Conservation (phyloP, 2,113 vertebrate genomes). For the Cyprinus carpio region DNA sequence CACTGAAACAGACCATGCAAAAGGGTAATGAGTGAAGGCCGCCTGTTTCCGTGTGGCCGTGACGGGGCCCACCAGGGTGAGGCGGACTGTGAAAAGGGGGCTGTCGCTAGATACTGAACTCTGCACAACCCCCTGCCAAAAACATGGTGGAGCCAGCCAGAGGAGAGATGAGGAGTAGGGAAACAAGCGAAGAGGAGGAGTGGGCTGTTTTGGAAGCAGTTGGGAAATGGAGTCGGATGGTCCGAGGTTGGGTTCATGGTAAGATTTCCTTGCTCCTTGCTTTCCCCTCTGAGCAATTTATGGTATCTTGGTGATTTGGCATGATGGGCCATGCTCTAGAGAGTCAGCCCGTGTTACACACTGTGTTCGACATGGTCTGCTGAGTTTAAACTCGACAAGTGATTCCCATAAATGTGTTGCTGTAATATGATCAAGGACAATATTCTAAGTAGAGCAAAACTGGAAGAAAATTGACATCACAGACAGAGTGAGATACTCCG, state of each 20-base stretch:
- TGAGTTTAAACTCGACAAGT: constrained; percentile 65
- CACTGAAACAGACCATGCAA: neutral
- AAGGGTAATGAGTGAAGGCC: constrained; percentile 35
- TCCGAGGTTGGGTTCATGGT: constrained; percentile 46
- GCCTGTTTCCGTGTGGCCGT: constrained; percentile 49
- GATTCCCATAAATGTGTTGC: constrained; percentile 69
- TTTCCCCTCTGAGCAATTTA: constrained; percentile 49
- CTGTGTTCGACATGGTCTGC: constrained; percentile 60
- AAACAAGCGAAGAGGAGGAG: constrained; percentile 43
- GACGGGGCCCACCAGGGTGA: constrained; percentile 32
- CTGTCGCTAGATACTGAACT: constrained; percentile 76
- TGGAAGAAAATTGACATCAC: constrained; percentile 8
- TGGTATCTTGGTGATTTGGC: constrained; percentile 60
- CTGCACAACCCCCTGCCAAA: constrained; percentile 70
- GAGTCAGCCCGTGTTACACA: constrained; percentile 60
- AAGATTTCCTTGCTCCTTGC: constrained; percentile 61
- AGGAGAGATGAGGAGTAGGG: constrained; percentile 58
- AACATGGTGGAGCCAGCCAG: constrained; percentile 68
- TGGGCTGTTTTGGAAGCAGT: constrained; percentile 12
- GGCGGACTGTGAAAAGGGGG: constrained; percentile 52
- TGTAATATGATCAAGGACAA: constrained; percentile 63
- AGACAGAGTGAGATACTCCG: constrained; percentile 51
- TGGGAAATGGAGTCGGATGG: constrained; percentile 47
- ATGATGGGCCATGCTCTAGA: constrained; percentile 62
- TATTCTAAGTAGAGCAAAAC: constrained; percentile 48